Conservation (phyloP, 2,888 invertebrate species). For the Mellilla xanthometata region DNA sequence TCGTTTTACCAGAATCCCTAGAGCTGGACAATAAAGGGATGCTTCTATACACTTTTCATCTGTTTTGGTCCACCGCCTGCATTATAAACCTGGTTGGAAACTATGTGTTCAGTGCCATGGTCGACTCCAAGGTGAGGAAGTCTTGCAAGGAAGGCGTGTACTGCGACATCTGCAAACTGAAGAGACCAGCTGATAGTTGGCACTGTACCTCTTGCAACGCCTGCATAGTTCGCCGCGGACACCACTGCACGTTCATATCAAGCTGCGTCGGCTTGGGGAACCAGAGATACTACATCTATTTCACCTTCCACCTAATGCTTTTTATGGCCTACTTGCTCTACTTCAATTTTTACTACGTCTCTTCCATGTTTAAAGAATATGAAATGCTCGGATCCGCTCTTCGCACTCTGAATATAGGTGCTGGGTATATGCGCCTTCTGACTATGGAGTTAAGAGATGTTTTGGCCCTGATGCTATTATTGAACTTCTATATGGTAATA, state of each 20-base stretch:
- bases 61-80: conserved; percentile 43
- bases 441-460: conserved; percentile 44
- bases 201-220: conserved; percentile 91
- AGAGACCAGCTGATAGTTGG: conserved; percentile 89
- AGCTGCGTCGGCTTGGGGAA: conserved; percentile 92
- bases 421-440: conserved; percentile 39
- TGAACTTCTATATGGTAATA: conserved; percentile 44
- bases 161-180: conserved; percentile 88
- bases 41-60: conserved; percentile 41
- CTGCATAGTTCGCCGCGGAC: conserved; percentile 92
- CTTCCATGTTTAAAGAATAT: conserved; percentile 47
- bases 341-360: conserved; percentile 86
- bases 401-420: conserved; percentile 47
- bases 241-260: conserved; percentile 92
- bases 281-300: conserved; percentile 90
- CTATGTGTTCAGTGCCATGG: conserved; percentile 49
- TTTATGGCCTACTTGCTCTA: conserved; percentile 85
- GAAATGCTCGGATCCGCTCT: conserved; percentile 38
- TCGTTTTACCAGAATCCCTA: conserved; percentile 48
- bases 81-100: conserved; percentile 61
- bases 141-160: conserved; percentile 60
- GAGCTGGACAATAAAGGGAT: conserved; percentile 38
- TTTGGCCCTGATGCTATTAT: conserved; percentile 43
- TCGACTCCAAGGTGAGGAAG: conserved; percentile 43
- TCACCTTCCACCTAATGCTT: conserved; percentile 86